Base-by-base conservation (phyloP, 2,797 vertebrate species). In the Karalla daura region DNA sequence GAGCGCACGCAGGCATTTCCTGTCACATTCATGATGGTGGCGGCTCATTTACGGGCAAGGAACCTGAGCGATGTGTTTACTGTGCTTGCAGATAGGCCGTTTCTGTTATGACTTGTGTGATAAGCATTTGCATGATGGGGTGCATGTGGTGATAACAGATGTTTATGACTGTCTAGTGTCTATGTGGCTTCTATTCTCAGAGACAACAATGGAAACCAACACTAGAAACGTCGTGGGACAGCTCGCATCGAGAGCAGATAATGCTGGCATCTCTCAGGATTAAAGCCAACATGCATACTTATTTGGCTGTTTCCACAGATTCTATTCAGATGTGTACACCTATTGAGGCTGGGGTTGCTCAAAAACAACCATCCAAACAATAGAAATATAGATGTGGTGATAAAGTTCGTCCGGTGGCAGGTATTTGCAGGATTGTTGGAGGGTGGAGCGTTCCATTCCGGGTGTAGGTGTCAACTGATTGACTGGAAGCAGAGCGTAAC, bases 61-160 rank as follows among this genome's bases (percentile, higher is more conserved):
- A 86, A 86, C 74, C 81, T 85, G 86, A 83, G 68, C 70, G 81
- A 64, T 70, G 73, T 78, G 86, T 89, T 87, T 71, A 78, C 76
- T 62, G 65, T 0, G 21, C 60, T 30, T 58, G 61, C 53, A 82
- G 82, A 83, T 41, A 60, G 59, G 62, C 70, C 5, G 13, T 52
- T 87, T 83, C 88, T 93, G 90, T 94, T 93, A 86, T 94, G 91
- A 88, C 92, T 91, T 12, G 59, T 41, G 17, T 45, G 80, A 86
- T 85, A 88, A 76, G 83, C 74, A 23, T 79, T 84, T 71, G 61
- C 53, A 59, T 45, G 81, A 88, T 82, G 56, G 70, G 21, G 33
- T 54, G 62, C 78, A 80, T 40, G 62, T 17, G 14, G 28, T 3
- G 91, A 90, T 90, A 91, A 79, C 60, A 30, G 37, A 69, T 92